These are phyloP conservation scores for Falco columbarius DNA, from an alignment of 2,797 vertebrate genomes.

Conservation along the genomic window DNA sequence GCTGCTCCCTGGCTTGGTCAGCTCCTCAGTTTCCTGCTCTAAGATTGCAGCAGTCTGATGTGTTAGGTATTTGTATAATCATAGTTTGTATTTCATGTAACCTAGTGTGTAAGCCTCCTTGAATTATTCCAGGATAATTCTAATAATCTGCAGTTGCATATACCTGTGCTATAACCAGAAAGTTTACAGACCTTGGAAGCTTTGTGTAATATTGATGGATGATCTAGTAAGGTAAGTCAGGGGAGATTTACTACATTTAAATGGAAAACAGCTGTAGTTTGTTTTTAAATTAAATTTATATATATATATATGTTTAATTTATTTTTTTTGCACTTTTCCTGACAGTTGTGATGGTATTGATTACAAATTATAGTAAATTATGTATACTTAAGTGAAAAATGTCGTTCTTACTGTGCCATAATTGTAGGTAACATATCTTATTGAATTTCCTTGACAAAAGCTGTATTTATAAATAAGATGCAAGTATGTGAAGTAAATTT, in stretches of 20 bases:
- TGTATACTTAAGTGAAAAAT: neutral
- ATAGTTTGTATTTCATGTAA: slow-evolving; percentile 33
- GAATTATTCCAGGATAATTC: slow-evolving; percentile 48
- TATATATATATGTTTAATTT: neutral
- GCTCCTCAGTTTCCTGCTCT: neutral
- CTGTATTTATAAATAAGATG: neutral
- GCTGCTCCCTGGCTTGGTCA: neutral
- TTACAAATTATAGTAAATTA: neutral
- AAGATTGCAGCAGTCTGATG: neutral
- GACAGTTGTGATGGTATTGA: neutral
- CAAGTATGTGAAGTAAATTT: neutral
- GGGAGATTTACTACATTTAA: slow-evolving; percentile 2
- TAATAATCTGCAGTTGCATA: slow-evolving; percentile 50
- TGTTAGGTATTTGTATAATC: slow-evolving; percentile 25
- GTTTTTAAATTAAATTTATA: slow-evolving; percentile 24
- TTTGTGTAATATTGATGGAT: slow-evolving; percentile 14
- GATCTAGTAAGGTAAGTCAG: slow-evolving; percentile 26
- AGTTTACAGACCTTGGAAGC: slow-evolving; percentile 26
- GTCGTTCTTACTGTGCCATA: neutral
- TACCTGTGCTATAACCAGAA: slow-evolving; percentile 31
- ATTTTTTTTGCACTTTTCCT: slow-evolving; percentile 29
- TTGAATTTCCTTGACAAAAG: neutral
- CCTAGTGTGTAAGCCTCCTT: slow-evolving; percentile 21
- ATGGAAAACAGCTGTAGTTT: slow-evolving; percentile 28
- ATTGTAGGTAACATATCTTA: neutral